phyloP scores from a whole-genome alignment of 2,888 invertebrate genomes.

The Amphipyra berbera region DNA sequence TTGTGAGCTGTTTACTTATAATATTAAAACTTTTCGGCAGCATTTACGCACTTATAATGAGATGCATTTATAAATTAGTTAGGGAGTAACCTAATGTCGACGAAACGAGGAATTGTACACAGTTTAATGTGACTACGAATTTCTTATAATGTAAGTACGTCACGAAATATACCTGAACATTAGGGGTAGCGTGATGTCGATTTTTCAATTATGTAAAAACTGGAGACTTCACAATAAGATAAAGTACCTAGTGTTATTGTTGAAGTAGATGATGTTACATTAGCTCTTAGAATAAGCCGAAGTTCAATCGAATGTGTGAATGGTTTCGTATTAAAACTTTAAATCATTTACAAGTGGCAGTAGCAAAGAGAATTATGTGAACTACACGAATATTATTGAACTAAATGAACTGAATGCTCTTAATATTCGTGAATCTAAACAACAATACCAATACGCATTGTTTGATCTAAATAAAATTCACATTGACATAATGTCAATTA shows the following conservation, averaged over 20 bases:
- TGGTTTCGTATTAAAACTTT: slow-evolving; percentile 45
- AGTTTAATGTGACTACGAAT: slow-evolving; percentile 82
- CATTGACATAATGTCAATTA: slow-evolving; percentile 52
- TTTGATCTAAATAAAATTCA: slow-evolving; percentile 13
- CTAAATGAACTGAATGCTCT: slow-evolving; percentile 36
- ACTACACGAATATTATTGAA: slow-evolving; percentile 36
- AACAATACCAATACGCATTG: slow-evolving; percentile 15
- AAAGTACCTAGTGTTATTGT: slow-evolving; percentile 76
- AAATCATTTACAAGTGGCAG: slow-evolving; percentile 42
- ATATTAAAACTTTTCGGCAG: slow-evolving; percentile 36
- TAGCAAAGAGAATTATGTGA: slow-evolving; percentile 29
- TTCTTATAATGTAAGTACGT: slow-evolving; percentile 71
- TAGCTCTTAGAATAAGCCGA: slow-evolving; percentile 75
- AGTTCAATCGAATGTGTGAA: slow-evolving; percentile 54
- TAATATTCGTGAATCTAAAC: slow-evolving; percentile 32
- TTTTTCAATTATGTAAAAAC: slow-evolving; percentile 78
- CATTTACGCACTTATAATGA: slow-evolving; percentile 48
- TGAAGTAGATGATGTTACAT: slow-evolving; percentile 81
- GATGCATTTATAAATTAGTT: slow-evolving; percentile 59
- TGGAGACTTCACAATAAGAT: slow-evolving; percentile 76
- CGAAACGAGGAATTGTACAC: slow-evolving; percentile 86
- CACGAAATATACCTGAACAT: slow-evolving; percentile 69
- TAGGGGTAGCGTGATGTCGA: slow-evolving; percentile 63
- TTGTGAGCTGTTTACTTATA: slow-evolving; percentile 39
- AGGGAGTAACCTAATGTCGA: slow-evolving; percentile 68